A percentile compares a stretch with the other conserved stretches of the same genome.
phyloP scores from a whole-genome alignment of 2,797 vertebrate species.

The Malacoctenus gilli region DNA sequence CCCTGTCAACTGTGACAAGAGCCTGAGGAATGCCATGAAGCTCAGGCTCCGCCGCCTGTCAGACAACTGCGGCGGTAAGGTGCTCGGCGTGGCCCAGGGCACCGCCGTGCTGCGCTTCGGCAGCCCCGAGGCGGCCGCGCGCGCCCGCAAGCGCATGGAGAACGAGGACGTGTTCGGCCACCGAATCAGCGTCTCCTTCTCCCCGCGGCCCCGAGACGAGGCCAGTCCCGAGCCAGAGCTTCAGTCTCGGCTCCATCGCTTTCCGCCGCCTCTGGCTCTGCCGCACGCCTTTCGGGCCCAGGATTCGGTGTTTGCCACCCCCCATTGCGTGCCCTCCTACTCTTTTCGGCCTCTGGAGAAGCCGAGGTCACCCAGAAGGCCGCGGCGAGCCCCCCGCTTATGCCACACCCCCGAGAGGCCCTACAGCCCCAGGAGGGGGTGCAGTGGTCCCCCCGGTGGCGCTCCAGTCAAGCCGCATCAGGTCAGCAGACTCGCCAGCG shows the following conservation, averaged over 20 bases:
- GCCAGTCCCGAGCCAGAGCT: slow-evolving; percentile 72
- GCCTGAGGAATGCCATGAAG: slow-evolving; percentile 81
- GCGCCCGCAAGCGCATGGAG: slow-evolving; percentile 96
- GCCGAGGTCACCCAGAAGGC: slow-evolving; percentile 89
- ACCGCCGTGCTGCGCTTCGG: slow-evolving; percentile 92
- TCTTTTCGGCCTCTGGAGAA: slow-evolving; percentile 86
- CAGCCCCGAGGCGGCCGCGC: slow-evolving; percentile 90
- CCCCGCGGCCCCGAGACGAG: slow-evolving; percentile 81
- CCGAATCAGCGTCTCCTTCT: slow-evolving; percentile 90
- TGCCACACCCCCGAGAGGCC: slow-evolving; percentile 85
- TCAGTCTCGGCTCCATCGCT: slow-evolving; percentile 52
- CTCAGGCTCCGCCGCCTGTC: slow-evolving; percentile 94
- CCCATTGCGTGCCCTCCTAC: slow-evolving; percentile 57
- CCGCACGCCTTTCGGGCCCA: slow-evolving; percentile 48
- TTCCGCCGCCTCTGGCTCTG: slow-evolving; percentile 57
- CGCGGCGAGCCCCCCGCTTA: slow-evolving; percentile 84
- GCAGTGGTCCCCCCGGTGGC: slow-evolving; percentile 81
- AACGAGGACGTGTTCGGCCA: slow-evolving; percentile 97
- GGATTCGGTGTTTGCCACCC: slow-evolving; percentile 47
- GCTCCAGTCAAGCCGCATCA: slow-evolving; percentile 82
- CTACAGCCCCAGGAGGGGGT: slow-evolving; percentile 87
- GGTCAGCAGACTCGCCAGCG: slow-evolving; percentile 92
- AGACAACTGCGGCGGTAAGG: slow-evolving; percentile 98
- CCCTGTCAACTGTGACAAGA: slow-evolving; percentile 94
- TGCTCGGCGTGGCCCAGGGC: slow-evolving; percentile 90